phyloP scores from a whole-genome alignment of 2,797 vertebrate genomes.

The Cirrhinus mrigala region DNA sequence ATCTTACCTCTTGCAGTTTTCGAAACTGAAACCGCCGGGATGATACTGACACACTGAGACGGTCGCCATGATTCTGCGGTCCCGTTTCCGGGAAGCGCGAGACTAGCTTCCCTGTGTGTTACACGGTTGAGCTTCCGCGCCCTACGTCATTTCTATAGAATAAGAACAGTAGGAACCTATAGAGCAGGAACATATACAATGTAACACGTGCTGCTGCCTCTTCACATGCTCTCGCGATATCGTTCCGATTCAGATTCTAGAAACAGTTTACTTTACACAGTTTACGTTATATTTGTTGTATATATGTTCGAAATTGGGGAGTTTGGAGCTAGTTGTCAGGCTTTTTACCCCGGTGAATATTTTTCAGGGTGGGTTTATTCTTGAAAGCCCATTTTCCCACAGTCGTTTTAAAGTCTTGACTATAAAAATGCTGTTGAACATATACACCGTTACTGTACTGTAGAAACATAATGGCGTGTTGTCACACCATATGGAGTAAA shows the following conservation, averaged over 20 bases:
- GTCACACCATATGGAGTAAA: too few species aligned
- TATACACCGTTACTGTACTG: background rate
- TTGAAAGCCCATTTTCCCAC: background rate
- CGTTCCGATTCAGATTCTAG: background rate
- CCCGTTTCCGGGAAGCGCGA: slow-evolving; percentile 74
- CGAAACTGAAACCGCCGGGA: slow-evolving; percentile 88
- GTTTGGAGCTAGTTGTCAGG: background rate
- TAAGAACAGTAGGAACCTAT: slow-evolving; percentile 4
- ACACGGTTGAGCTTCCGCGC: slow-evolving; percentile 31
- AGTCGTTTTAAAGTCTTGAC: background rate
- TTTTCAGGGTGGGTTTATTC: background rate
- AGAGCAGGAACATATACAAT: slow-evolving; percentile 6
- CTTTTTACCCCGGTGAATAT: background rate
- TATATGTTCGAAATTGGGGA: background rate
- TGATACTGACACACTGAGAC: slow-evolving; percentile 72
- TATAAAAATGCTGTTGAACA: background rate
- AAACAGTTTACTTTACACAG: background rate
- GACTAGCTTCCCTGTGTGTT: slow-evolving; percentile 36
- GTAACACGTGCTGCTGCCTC: background rate
- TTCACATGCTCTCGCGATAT: background rate
- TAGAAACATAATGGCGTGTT: background rate
- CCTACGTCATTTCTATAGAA: slow-evolving; percentile 1
- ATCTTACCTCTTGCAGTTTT: slow-evolving; percentile 87
- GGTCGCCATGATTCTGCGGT: slow-evolving; percentile 83
- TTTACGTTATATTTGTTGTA: background rate